Evolutionary conservation across 2,888 invertebrate species (phyloP).

Genomic region (Microplitis manilae): DNA sequence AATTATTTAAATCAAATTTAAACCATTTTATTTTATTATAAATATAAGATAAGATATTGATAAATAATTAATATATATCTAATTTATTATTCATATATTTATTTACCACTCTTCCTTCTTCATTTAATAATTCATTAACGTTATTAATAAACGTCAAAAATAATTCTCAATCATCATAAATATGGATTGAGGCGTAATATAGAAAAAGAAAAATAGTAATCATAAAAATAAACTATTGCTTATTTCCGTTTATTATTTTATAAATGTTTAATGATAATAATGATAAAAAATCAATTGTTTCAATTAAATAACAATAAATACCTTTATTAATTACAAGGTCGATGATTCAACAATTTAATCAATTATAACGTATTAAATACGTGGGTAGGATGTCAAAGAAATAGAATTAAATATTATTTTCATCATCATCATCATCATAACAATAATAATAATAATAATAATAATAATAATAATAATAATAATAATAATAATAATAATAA

Average conservation of each 20-base stretch:
- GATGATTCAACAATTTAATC: slow-evolving; percentile 54
- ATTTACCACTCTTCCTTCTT: not conserved
- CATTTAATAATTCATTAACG: not conserved
- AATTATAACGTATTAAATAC: slow-evolving; percentile 49
- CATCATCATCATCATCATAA: slow-evolving; percentile 10
- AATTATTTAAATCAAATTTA: slow-evolving; percentile 36
- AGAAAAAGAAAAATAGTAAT: no score
- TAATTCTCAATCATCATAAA: not conserved
- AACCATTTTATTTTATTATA: slow-evolving; percentile 15
- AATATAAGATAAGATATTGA: not conserved
- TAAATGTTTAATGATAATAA: not conserved
- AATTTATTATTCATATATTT: not conserved
- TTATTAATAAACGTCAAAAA: not conserved
- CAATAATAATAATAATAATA: not conserved
- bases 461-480: not conserved
- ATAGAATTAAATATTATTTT: slow-evolving; percentile 1
- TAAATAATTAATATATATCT: slow-evolving; percentile 1
- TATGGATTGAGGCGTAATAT: not conserved
- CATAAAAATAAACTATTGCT: not conserved
- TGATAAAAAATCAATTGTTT: not conserved
- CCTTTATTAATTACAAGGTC: slow-evolving; percentile 48
- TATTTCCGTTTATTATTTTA: not conserved
- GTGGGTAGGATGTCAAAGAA: not conserved
- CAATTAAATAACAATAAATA: not conserved
- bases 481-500: not conserved